These are phyloP conservation scores for Carassius carassius DNA, from an alignment of 2,113 vertebrate species.

Conservation along the genomic window DNA sequence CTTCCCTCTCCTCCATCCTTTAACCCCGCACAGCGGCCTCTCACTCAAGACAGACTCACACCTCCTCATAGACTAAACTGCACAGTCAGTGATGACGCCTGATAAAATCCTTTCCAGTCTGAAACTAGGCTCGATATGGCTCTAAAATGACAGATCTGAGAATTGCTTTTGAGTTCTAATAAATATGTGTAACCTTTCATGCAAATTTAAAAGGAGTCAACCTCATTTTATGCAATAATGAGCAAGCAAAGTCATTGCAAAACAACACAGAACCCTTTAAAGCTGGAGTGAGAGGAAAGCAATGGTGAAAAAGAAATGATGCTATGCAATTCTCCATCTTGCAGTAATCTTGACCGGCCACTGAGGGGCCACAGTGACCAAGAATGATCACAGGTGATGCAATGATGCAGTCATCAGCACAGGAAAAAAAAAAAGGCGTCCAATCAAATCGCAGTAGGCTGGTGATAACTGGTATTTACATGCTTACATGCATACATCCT, in stretches of 20 bases:
- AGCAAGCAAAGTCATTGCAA: not conserved
- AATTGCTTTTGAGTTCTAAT: not conserved
- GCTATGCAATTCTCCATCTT: constrained; percentile 52
- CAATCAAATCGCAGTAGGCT: constrained; percentile 24
- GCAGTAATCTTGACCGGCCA: constrained; percentile 37
- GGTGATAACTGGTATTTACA: constrained; percentile 35
- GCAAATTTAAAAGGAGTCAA: not conserved
- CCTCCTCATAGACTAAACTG: not conserved
- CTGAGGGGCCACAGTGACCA: constrained; percentile 56
- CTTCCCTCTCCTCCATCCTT: constrained; percentile 13
- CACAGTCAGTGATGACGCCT: not conserved
- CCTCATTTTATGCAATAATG: not conserved
- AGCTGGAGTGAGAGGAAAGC: not conserved
- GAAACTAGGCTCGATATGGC: not conserved
- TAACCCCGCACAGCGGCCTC: constrained; percentile 27
- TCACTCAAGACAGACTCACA: not conserved
- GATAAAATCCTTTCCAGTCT: not conserved
- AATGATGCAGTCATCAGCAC: constrained; percentile 70
- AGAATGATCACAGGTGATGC: too few relatives aligned
- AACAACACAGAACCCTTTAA: not conserved
- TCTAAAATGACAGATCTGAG: not conserved
- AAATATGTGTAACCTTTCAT: not conserved
- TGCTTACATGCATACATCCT: constrained; percentile 38
- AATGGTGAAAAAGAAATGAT: constrained; percentile 30
- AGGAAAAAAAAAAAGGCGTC: not conserved